A percentile compares a stretch with the other conserved stretches of the same genome.
Conservation (phyloP, 2,888 invertebrate species). For the Limnephilus marmoratus region DNA sequence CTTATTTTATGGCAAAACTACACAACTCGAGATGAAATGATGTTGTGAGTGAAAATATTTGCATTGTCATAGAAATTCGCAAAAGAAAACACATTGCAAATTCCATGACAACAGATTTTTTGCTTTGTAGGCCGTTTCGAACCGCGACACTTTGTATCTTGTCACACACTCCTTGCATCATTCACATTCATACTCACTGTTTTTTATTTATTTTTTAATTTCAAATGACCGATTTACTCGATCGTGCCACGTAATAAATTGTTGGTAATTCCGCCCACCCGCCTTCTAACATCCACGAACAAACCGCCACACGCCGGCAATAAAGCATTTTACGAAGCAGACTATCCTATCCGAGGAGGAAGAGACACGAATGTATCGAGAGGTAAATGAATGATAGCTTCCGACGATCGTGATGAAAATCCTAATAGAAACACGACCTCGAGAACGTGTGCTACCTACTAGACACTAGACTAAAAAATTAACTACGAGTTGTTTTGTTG, state of each 20-base stretch:
- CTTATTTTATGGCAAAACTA: too few species aligned
- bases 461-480: not conserved
- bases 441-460: not conserved
- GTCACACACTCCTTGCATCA: too few species aligned
- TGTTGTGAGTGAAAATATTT: not conserved
- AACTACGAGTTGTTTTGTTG: not conserved
- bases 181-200: not conserved
- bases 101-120: not conserved
- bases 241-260: not conserved
- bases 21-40: too few species aligned
- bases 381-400: constrained; percentile 2
- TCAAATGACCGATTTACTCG: not conserved
- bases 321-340: constrained; percentile 1
- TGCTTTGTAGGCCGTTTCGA: not conserved
- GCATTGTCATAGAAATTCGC: not conserved
- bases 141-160: too few species aligned
- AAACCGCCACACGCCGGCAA: constrained; percentile 3
- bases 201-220: not conserved
- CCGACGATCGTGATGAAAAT: constrained; percentile 20
- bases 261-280: not conserved
- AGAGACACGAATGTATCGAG: not conserved
- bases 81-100: not conserved
- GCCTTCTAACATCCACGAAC: not conserved
- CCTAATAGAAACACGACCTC: not conserved
- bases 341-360: not conserved